Percentiles rank a stretch among this genome's conserved stretches.
Evolutionary conservation across 2,113 vertebrate species (phyloP).

Genomic region (Prolemur simus): DNA sequence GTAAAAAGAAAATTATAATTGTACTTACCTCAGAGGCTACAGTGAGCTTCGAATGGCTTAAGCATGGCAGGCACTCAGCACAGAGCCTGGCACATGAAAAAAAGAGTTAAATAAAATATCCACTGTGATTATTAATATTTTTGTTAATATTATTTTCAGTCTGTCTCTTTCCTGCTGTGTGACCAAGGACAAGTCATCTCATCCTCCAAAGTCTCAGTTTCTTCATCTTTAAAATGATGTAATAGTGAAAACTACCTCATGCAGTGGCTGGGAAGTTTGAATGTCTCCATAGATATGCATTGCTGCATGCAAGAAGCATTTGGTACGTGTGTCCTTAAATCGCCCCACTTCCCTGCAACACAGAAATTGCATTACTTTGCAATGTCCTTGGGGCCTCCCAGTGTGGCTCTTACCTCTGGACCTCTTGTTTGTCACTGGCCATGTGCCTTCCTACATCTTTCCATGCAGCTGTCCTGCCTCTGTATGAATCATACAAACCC

Average conservation of each 20-base stretch:
- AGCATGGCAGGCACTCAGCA: no score
- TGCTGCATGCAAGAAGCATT: no score
- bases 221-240: neutral
- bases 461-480: neutral
- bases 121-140: neutral
- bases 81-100: neutral
- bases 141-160: neutral
- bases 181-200: neutral
- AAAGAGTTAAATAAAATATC: neutral
- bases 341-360: neutral
- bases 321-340: neutral
- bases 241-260: neutral
- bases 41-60: neutral
- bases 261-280: neutral
- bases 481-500: neutral
- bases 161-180: neutral
- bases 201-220: neutral
- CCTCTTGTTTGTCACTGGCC: neutral
- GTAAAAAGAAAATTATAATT: neutral
- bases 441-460: neutral
- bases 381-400: neutral
- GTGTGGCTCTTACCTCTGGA: neutral
- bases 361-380: neutral
- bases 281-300: fast-evolving
- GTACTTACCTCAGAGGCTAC: fast-evolving